A percentile compares a stretch with the other conserved stretches of the same genome.
phyloP scores from a whole-genome alignment of 2,113 vertebrate genomes.

The Riparia riparia region DNA sequence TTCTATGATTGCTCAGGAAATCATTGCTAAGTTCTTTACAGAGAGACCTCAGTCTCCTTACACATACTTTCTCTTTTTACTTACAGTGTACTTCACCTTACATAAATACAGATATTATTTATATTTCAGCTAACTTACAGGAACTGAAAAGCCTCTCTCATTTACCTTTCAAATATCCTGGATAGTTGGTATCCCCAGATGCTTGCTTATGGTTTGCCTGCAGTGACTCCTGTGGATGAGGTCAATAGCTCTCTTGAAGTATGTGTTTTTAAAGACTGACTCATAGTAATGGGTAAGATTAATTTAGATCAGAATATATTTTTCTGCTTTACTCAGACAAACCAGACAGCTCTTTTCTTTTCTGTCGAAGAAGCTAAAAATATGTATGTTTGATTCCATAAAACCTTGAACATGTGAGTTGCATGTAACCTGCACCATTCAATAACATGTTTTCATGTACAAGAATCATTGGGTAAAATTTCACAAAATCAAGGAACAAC shows the following conservation, averaged over 20 bases:
- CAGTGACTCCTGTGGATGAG: not conserved
- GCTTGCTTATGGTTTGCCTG: not conserved
- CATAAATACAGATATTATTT: not conserved
- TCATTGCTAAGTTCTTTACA: not conserved
- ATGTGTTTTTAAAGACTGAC: not conserved
- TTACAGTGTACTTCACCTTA: not conserved
- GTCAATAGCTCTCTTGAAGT: not conserved
- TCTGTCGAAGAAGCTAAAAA: not conserved
- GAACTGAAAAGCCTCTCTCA: not conserved
- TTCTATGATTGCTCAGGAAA: not conserved
- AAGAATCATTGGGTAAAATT: not conserved
- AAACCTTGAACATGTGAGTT: not conserved
- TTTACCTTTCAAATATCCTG: not conserved
- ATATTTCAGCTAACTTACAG: not conserved
- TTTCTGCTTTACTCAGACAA: not conserved
- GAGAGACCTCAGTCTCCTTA: not conserved
- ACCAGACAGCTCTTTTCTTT: not conserved
- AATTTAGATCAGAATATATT: not conserved
- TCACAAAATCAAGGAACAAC: not conserved
- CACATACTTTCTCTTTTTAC: not conserved
- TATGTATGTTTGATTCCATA: not conserved
- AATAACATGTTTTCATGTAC: not conserved
- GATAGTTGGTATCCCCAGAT: not conserved
- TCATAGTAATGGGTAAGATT: not conserved
- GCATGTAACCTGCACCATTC: not conserved